Evolutionary conservation across 2,888 invertebrate genomes (phyloP).

Genomic region (Andricus quercusramuli): DNA sequence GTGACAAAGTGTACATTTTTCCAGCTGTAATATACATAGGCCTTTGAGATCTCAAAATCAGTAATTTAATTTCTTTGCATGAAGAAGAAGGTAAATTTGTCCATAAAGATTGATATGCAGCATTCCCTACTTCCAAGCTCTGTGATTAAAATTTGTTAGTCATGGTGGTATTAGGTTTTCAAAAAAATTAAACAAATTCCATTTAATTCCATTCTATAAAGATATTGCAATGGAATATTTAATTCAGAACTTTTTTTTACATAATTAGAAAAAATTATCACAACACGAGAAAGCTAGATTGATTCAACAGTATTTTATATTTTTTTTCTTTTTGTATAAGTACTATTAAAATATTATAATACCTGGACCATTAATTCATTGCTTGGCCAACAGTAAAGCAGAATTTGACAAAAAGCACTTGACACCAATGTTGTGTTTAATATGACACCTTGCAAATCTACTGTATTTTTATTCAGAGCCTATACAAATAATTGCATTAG

Average conservation of each 20-base stretch:
- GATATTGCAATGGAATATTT: too few species aligned
- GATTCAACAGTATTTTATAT: too few species aligned
- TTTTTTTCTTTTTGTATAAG: too few species aligned
- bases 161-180: too few species aligned
- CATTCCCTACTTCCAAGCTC: neutral
- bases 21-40: constrained; percentile 2
- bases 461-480: neutral
- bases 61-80: neutral
- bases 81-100: neutral
- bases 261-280: too few species aligned
- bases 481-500: neutral
- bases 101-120: constrained; percentile 21
- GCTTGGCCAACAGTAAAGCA: constrained; percentile 10
- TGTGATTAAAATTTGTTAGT: neutral
- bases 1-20: too few species aligned
- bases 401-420: neutral
- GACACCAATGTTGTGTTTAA: neutral
- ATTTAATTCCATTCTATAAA: too few species aligned
- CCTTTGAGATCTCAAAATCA: constrained; percentile 15
- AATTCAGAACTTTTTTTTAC: too few species aligned
- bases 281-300: too few species aligned
- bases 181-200: too few species aligned
- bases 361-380: constrained; percentile 21
- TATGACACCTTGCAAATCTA: neutral
- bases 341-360: too few species aligned